Base-by-base conservation (phyloP, 2,797 vertebrate species). In the Myotis vivesi region DNA sequence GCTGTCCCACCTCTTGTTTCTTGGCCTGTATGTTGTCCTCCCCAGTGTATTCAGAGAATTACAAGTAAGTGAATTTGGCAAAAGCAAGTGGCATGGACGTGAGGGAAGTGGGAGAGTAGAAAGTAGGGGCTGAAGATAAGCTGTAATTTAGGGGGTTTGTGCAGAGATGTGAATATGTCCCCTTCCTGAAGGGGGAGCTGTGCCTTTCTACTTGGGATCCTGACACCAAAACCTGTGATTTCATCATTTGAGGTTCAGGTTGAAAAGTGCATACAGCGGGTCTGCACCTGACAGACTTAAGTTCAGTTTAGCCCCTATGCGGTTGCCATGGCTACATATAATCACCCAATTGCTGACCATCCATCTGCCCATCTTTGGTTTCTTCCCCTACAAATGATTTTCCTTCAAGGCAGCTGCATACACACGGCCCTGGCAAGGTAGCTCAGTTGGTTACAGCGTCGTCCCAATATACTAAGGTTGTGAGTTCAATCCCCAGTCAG, bases 171-270 rank as follows among this genome's bases (percentile, higher is more conserved):
- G 33, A 28, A 3, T 0, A 2, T 0, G 1, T 10, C 83, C 16
- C 3, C 17, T 75, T 82, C 19, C 64, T 68, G 83, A 73, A 0
- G 86, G 79, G 95, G 85, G 77, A 13, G 64, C 36, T 8, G 30
- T 92, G 96, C 94, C 85, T 88, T 83, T 59, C 51, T 59, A 11
- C 23, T 12, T 7, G 33, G 71, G 64, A 46, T 92, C 44, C 76
- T 12, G 55, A 51, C 79, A 55, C 38, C 23, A 51, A 38, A 83
- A 68, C 72, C 83, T 10, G 51, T 59, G 80, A 23, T 36, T 91
- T 91, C 66, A 38, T 23, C 77, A 41, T 89, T 33, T 90, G 82
- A 93, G 84, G 76, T 51, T 33, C 85, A 96, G 77, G 28, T 17
- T 44, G 94, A 72, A 89, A 92, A 89, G 75, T 33, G 85, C 77